A percentile compares a stretch with the other conserved stretches of the same genome.
Conservation (phyloP, 1,140 invertebrate genomes). For the Hyles euphorbiae region DNA sequence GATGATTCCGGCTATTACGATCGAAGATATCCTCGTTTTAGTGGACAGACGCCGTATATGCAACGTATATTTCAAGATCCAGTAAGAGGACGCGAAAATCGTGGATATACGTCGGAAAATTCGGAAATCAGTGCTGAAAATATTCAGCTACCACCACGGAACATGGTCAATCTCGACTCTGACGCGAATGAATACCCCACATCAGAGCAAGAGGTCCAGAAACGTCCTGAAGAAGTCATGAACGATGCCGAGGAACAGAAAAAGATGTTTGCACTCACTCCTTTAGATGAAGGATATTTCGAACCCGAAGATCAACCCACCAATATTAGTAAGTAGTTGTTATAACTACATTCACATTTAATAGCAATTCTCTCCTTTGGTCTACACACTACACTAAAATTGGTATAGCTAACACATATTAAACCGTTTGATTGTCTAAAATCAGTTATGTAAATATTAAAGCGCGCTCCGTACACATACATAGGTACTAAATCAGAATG, state of each 20-base stretch:
- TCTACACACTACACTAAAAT: too few species aligned
- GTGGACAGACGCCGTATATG: slow-evolving; percentile 17
- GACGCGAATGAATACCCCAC: too few species aligned
- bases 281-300: slow-evolving; percentile 41
- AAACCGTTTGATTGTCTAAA: too few species aligned
- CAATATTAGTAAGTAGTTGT: background rate
- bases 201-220: too few species aligned
- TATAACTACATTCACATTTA: background rate
- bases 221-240: background rate
- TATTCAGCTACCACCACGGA: too few species aligned
- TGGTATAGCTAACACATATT: too few species aligned
- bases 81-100: background rate
- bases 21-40: slow-evolving; percentile 16
- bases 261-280: slow-evolving; percentile 38
- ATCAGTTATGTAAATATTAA: too few species aligned
- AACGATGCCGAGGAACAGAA: slow-evolving; percentile 8
- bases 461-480: too few species aligned
- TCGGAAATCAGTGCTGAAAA: too few species aligned
- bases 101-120: too few species aligned
- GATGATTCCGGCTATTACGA: slow-evolving; percentile 5
- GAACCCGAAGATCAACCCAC: slow-evolving; percentile 13
- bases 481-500: too few species aligned
- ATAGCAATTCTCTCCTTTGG: background rate
- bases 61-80: slow-evolving; percentile 2
- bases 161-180: too few species aligned